phyloP scores from a whole-genome alignment of 2,797 vertebrate genomes.

The Cottoperca gobio region DNA sequence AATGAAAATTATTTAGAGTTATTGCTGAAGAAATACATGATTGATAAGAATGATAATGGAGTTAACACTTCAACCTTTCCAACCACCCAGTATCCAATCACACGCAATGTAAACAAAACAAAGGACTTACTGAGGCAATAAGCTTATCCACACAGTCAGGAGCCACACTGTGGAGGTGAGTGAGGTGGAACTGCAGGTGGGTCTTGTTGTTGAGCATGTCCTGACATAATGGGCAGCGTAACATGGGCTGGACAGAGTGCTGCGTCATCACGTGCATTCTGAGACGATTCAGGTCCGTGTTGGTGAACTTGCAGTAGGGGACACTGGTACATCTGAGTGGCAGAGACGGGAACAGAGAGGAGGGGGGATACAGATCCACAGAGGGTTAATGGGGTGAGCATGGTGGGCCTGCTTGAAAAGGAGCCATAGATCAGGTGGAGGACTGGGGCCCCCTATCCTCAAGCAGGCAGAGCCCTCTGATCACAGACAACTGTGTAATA shows the following conservation, averaged over 20 bases:
- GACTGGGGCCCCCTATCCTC: constrained; percentile 54
- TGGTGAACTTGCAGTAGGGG: constrained; percentile 99
- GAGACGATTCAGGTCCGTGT: constrained; percentile 94
- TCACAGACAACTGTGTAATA: constrained; percentile 78
- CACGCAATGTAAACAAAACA: constrained; percentile 7
- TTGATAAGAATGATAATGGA: neutral
- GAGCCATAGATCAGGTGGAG: constrained; percentile 53
- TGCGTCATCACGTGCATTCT: constrained; percentile 99
- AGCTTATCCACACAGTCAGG: constrained; percentile 99
- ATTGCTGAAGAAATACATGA: neutral
- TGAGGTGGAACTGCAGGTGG: constrained; percentile 99
- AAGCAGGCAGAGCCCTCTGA: constrained; percentile 72
- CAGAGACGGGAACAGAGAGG: constrained; percentile 29
- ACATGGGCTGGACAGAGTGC: constrained; percentile 98
- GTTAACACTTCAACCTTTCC: constrained; percentile 1
- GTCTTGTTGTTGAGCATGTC: constrained; percentile 99
- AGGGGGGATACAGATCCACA: constrained; percentile 10
- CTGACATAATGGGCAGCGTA: constrained; percentile 98
- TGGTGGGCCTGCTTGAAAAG: constrained; percentile 52
- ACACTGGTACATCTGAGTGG: constrained; percentile 95
- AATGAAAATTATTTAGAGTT: constrained; percentile 8
- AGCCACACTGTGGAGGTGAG: constrained; percentile 98
- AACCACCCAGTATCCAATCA: constrained; percentile 1
- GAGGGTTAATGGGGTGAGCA: constrained; percentile 61
- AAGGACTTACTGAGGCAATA: constrained; percentile 92